Evolutionary conservation across 2,888 invertebrate genomes (phyloP).

Genomic region (Noctua fimbriata): DNA sequence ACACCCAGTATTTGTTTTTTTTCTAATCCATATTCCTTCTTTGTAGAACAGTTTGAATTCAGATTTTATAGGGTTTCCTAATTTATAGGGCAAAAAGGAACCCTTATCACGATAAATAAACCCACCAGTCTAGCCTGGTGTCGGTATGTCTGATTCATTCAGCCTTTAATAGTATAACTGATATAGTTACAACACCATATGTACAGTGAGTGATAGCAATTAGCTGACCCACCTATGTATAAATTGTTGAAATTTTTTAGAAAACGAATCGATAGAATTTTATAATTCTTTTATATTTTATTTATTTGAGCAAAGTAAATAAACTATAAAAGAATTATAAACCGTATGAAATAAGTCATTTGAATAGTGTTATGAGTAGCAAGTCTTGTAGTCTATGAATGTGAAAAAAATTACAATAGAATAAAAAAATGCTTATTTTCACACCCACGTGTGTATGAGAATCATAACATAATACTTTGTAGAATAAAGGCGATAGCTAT

Average conservation of each 20-base stretch:
- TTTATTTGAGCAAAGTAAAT: too few relatives aligned
- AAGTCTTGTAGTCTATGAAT: conserved; percentile 11
- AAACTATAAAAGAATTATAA: not conserved
- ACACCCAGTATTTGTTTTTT: not conserved
- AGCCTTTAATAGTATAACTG: conserved; percentile 4
- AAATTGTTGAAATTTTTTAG: too few relatives aligned
- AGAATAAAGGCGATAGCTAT: not conserved
- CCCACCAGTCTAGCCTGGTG: not conserved
- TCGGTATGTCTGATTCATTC: conserved; percentile 12
- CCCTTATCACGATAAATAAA: not conserved
- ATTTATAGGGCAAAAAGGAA: not conserved
- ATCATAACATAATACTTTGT: conserved; percentile 18
- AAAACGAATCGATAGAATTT: too few relatives aligned
- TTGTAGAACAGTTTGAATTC: not conserved
- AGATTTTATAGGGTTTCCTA: not conserved
- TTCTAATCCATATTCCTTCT: not conserved
- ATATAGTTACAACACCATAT: conserved; percentile 1
- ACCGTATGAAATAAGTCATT: conserved; percentile 26
- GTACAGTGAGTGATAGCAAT: too few relatives aligned
- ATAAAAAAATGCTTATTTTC: conserved; percentile 13
- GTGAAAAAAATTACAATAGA: conserved; percentile 37
- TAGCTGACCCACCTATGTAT: too few relatives aligned
- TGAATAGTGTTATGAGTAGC: conserved; percentile 27
- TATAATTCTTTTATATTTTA: too few relatives aligned
- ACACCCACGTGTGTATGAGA: conserved; percentile 12